Evolutionary conservation across 2,888 invertebrate genomes (phyloP).

Genomic region (Hybos culiciformis): DNA sequence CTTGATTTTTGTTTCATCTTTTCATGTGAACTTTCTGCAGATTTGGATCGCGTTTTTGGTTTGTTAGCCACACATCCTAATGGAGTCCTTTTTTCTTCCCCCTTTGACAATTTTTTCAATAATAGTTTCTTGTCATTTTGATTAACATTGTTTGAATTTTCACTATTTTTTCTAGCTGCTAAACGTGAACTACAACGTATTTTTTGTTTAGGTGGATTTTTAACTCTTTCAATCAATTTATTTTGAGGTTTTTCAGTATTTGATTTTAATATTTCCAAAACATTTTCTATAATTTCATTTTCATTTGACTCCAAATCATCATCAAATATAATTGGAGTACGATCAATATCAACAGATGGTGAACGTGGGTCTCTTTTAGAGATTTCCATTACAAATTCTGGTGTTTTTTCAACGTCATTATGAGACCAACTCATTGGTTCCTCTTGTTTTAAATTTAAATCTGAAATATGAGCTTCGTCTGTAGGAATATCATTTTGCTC

Average conservation of each 20-base stretch:
- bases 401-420: neutral
- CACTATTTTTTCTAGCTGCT: neutral
- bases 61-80: constrained; percentile 12
- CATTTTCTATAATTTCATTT: constrained; percentile 1
- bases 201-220: constrained; percentile 4
- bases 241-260: constrained; percentile 1
- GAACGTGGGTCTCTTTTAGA: constrained; percentile 10
- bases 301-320: neutral
- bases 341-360: constrained; percentile 8
- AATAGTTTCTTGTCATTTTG: neutral
- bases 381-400: neutral
- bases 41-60: constrained; percentile 10
- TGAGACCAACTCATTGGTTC: neutral
- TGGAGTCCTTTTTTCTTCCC: constrained; percentile 11
- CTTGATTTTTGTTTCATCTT: too few species aligned
- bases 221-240: constrained; percentile 7
- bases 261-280: constrained; percentile 3
- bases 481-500: too few species aligned
- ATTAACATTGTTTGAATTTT: neutral
- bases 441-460: neutral
- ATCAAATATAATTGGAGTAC: constrained; percentile 7
- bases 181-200: neutral
- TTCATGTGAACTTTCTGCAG: constrained; percentile 6
- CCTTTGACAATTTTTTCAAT: neutral
- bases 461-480: neutral